Evolutionary conservation across 2,113 vertebrate genomes (phyloP).

Genomic region (Eira barbara): DNA sequence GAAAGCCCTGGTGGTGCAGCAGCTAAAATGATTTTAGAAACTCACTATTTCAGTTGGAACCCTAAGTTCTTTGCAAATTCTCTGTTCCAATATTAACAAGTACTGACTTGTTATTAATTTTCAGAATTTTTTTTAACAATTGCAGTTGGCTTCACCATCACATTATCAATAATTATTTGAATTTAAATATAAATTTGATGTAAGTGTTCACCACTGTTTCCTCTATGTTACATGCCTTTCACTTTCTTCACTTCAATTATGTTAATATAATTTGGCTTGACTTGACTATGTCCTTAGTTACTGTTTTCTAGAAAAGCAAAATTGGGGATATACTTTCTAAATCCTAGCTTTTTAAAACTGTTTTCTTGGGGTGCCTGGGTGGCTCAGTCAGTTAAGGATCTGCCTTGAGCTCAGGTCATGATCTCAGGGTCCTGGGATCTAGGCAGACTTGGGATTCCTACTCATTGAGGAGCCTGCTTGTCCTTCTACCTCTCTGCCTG

Average conservation of each 20-base stretch:
- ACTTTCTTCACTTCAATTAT: background rate
- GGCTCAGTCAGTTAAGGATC: background rate
- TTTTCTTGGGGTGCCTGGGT: background rate
- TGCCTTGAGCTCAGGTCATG: background rate
- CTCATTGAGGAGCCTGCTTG: background rate
- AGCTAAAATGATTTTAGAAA: background rate
- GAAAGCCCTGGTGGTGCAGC: background rate
- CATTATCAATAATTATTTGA: conserved; percentile 9
- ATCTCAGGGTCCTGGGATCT: background rate
- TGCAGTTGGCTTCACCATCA: background rate
- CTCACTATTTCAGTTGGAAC: background rate
- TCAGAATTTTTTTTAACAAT: background rate
- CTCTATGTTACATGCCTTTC: background rate
- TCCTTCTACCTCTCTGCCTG: background rate
- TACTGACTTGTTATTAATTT: background rate
- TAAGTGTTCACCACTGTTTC: background rate
- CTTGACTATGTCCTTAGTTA: background rate
- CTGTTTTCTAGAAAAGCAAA: conserved; percentile 20
- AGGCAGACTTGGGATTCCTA: background rate
- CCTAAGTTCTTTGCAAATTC: background rate
- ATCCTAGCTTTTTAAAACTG: background rate
- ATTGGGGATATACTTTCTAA: background rate
- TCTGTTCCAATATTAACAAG: background rate
- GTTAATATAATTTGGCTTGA: conserved; percentile 3
- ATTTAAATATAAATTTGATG: background rate